Evolutionary conservation across 1,140 invertebrate species (phyloP).

Genomic region (Drosophila kanapiae): DNA sequence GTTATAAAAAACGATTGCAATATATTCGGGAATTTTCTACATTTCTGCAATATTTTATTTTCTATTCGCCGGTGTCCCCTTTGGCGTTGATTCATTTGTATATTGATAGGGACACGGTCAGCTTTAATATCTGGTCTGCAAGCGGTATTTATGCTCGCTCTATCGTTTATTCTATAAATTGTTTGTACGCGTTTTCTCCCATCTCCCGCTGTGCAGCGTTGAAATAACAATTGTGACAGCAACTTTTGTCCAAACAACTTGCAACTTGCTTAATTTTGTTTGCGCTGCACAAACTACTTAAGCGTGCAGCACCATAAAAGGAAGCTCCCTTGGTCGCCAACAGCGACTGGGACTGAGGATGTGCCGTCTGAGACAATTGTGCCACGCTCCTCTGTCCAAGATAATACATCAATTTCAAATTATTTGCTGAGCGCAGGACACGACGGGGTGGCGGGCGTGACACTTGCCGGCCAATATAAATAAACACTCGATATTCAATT

Average conservation of each 20-base stretch:
- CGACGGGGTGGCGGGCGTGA: conserved; percentile 25
- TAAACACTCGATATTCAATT: conserved; percentile 82
- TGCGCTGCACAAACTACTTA: conserved; percentile 67
- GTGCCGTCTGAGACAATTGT: conserved; percentile 23
- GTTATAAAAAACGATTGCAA: conserved; percentile 53
- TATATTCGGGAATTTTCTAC: not conserved
- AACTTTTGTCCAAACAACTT: conserved; percentile 56
- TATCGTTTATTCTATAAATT: conserved; percentile 43
- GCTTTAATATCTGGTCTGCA: conserved; percentile 16
- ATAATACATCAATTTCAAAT: conserved; percentile 73
- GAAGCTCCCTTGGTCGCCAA: conserved; percentile 1
- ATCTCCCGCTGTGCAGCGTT: conserved; percentile 16
- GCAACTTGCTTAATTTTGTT: conserved; percentile 67
- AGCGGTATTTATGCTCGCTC: not conserved
- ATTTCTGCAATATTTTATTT: not conserved
- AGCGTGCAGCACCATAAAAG: conserved; percentile 38
- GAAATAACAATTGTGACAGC: conserved; percentile 46
- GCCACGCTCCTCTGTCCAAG: conserved; percentile 28
- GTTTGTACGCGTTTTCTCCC: conserved; percentile 11
- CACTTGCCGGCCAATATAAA: conserved; percentile 69
- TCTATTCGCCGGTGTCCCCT: not conserved
- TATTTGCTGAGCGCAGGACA: conserved; percentile 39
- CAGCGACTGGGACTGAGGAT: not conserved
- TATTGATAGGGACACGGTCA: conserved; percentile 4
- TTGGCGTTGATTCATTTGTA: conserved; percentile 26